Conservation (phyloP, 2,888 invertebrate genomes). For the Sarcophaga carnaria region DNA sequence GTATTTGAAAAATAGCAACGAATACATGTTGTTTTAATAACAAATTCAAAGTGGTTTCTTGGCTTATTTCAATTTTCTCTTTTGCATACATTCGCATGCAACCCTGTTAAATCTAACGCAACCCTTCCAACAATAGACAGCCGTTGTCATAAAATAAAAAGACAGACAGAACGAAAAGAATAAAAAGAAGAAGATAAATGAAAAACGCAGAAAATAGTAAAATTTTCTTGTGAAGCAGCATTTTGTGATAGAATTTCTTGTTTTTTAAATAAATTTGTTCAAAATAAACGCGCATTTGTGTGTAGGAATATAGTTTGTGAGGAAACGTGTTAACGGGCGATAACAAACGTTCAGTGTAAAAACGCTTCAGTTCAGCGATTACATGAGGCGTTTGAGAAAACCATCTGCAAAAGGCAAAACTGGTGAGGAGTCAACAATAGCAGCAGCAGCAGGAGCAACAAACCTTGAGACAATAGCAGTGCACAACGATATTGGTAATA, state of each 20-base stretch:
- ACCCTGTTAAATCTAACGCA: constrained; percentile 16
- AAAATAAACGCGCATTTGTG: constrained; percentile 19
- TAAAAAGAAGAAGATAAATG: background rate
- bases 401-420: constrained; percentile 65
- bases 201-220: constrained; percentile 22
- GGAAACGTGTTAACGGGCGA: constrained; percentile 11
- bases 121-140: constrained; percentile 10
- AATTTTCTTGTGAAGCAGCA: constrained; percentile 32
- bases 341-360: constrained; percentile 29
- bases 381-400: constrained; percentile 69
- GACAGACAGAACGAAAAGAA: background rate
- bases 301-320: background rate
- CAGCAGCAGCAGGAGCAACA: constrained; percentile 23
- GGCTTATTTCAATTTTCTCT: background rate
- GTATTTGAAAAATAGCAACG: too few relatives aligned
- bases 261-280: constrained; percentile 33
- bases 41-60: background rate
- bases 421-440: constrained; percentile 45
- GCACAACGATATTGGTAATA: constrained; percentile 14
- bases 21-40: too few relatives aligned
- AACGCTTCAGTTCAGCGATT: constrained; percentile 40
- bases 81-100: background rate
- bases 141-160: constrained; percentile 23
- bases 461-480: constrained; percentile 26
- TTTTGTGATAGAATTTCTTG: constrained; percentile 51